Conservation (phyloP, 1,140 invertebrate genomes). For the Camponotus pennsylvanicus region DNA sequence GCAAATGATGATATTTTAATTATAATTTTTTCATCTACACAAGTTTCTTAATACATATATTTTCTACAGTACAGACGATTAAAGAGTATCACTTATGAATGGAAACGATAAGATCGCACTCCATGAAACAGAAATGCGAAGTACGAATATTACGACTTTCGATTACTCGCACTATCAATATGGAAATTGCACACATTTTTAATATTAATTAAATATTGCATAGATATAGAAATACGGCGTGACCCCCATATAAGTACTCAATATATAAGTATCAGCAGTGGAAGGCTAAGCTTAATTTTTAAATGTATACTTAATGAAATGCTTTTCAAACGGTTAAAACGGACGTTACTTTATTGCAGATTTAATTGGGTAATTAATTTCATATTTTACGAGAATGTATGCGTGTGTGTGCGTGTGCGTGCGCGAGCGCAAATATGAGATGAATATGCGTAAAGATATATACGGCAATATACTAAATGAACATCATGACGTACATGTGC, state of each 20-base stretch:
- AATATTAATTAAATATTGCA: neutral
- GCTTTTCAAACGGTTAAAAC: neutral
- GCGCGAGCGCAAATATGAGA: neutral
- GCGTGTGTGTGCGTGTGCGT: no score
- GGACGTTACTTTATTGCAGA: neutral
- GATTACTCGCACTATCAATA: constrained; percentile 14
- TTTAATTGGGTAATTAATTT: constrained; percentile 46
- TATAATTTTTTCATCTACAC: neutral
- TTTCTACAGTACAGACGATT: neutral
- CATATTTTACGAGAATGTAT: neutral
- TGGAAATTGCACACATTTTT: neutral
- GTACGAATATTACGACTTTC: neutral
- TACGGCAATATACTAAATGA: constrained; percentile 30
- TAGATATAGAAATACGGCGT: neutral
- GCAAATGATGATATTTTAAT: neutral
- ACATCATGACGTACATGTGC: constrained; percentile 6
- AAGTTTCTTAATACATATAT: no score
- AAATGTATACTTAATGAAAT: neutral
- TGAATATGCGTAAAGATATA: constrained; percentile 10
- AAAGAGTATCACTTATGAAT: no score
- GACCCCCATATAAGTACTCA: neutral
- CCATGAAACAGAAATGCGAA: neutral
- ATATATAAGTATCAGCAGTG: no score
- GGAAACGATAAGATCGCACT: neutral
- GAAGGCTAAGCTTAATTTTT: neutral